Evolutionary conservation across 1,140 invertebrate species (phyloP), one percentile per base, ranked within the genome.

Genomic region (Palaemon carinicauda): DNA sequence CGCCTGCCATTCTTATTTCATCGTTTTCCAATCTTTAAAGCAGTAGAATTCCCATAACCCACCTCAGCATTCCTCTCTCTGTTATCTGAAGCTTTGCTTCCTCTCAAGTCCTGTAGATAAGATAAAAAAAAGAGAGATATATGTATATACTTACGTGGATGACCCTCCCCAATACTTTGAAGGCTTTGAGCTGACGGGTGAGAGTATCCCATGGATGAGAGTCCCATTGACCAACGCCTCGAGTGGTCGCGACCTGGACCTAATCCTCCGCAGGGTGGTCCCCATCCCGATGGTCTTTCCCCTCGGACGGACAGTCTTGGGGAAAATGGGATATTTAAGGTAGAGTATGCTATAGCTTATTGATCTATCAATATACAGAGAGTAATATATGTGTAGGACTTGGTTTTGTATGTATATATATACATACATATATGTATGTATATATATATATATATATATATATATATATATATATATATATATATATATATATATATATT

Each of bases 161-260:
- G 95, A 71, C 92, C 92, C 90, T 96, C 96, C 19, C 95, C 96
- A 88, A 98, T 97, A 1, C 96, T 97, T 90, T 98, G 96, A 29
- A 98, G 92, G 91, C 96, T 97, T 90, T 98, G 97, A 0, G 96
- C 96, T 0, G 96, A 98, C 1, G 96, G 95, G 92, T 97, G 89
- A 17, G 89, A 85, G 15, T 87, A 87, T 0, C 89, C 89, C 85
- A 87, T 87, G 9, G 89, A 85, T 0, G 89, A 88, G 91, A 52
- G 96, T 96, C 96, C 97, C 97, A 89, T 96, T 96, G 96, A 96
- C 97, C 24, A 96, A 93, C 90, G 96, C 93, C 92, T 97, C 96
- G 0, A 95, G 95, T 90, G 91, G 90, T 60, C 91, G 90, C 88
- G 90, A 80, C 77, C 89, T 60, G 54, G 92, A 91, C 80, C 93